Base-by-base conservation (phyloP, 1,140 invertebrate species). In the Trialeurodes vaporariorum region DNA sequence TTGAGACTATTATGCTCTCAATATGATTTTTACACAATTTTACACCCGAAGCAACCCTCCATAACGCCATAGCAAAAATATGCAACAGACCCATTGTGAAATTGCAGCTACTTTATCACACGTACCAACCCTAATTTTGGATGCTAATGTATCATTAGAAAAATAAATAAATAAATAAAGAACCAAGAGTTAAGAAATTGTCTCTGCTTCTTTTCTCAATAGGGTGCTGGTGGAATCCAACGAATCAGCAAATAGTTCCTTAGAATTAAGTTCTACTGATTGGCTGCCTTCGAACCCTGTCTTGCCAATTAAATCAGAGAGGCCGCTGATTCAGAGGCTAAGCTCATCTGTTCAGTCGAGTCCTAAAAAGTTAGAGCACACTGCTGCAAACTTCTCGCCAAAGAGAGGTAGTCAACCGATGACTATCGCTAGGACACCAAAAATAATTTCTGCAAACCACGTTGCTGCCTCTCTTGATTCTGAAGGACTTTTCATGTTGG, bases 401-500 rank as follows among this genome's bases (percentile, higher is more conserved):
- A 49, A 9, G 5, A 49, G 17, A 49, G 34, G 34, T 5, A 49
- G 34, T 49, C 34, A 49, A 17, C 34, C 34, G 17, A 49, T 49
- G 34, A 17, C 34, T 49, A 49, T 49, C 5, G 34, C 34, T 49
- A 49, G 34, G 17, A n/a, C n/a, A n/a, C 34, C 34, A 17, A 49
- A 17, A 49, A 17, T 49, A 49, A 9, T 49, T 5, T 49, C 34
- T 9, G n/a, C n/a, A n/a, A 49, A 49, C 34, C 17, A 17, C 17
- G 34, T 49, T 49, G 34, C 68, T 58, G 63, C 67, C 27, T 80
- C 75, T 26, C 78, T 79, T 70, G 81, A 83, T 72, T 73, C 77
- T 17, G 82, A 83, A 73, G 76, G 77, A 24, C 69, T 84, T 64
- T 84, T 84, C 73, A 73, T 77, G 27, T 72, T 84, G 60, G 83